Evolutionary conservation across 2,797 vertebrate genomes (phyloP).

Genomic region (Neosalanx taihuensis): DNA sequence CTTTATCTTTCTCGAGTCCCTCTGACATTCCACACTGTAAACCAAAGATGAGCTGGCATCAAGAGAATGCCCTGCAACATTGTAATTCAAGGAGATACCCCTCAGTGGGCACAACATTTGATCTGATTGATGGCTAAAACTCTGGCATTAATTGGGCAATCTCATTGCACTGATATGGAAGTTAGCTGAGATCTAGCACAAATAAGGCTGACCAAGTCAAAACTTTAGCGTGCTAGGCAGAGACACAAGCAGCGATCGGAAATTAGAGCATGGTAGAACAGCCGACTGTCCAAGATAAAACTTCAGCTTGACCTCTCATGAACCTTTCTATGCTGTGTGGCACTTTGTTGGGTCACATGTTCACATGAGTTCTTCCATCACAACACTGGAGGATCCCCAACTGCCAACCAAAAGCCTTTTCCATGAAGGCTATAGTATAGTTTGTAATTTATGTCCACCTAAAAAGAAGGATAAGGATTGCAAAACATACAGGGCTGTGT

Average conservation of each 20-base stretch:
- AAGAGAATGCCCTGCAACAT: slow-evolving; percentile 1
- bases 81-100: slow-evolving; percentile 5
- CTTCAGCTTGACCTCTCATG: background rate
- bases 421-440: background rate
- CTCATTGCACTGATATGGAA: slow-evolving; percentile 1
- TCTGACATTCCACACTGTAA: background rate
- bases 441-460: background rate
- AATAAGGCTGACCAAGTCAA: background rate
- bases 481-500: background rate
- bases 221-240: background rate
- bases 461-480: background rate
- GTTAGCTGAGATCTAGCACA: background rate
- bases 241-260: background rate
- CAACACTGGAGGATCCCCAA: background rate
- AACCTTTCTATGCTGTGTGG: background rate
- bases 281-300: background rate
- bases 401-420: background rate
- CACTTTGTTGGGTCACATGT: background rate
- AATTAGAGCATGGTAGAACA: background rate
- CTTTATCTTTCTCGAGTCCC: background rate
- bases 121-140: slow-evolving; percentile 2
- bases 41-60: slow-evolving; percentile 3
- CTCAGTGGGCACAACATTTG: background rate
- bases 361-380: background rate
- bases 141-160: slow-evolving; percentile 4